Evolutionary conservation across 2,888 invertebrate species (phyloP).

Genomic region (Cheilosia impressa): DNA sequence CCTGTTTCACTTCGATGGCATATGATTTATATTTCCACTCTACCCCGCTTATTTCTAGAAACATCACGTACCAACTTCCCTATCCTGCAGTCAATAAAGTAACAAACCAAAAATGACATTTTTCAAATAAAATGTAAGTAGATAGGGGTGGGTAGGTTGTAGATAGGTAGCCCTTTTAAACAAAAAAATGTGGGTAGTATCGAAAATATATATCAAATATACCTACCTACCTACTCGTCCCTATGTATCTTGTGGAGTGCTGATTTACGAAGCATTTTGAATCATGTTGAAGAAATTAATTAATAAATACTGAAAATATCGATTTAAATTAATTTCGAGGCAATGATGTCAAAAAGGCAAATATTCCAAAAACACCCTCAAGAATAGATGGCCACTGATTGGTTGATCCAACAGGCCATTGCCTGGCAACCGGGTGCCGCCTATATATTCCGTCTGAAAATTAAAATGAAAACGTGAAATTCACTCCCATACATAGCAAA

Average conservation of each 20-base stretch:
- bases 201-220: slow-evolving; percentile 23
- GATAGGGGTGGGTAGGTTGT: neutral
- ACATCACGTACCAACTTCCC: neutral
- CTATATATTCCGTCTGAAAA: slow-evolving; percentile 36
- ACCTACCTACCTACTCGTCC: neutral
- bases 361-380: slow-evolving; percentile 45
- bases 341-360: slow-evolving; percentile 67
- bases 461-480: slow-evolving; percentile 28
- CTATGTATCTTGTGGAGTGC: slow-evolving; percentile 21
- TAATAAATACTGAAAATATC: slow-evolving; percentile 65
- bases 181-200: neutral
- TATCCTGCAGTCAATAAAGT: slow-evolving; percentile 20
- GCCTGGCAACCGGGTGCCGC: slow-evolving; percentile 32
- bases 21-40: neutral
- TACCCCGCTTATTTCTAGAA: no score
- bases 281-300: slow-evolving; percentile 65
- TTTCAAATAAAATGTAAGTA: slow-evolving; percentile 21
- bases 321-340: slow-evolving; percentile 65
- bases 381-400: slow-evolving; percentile 43
- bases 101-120: slow-evolving; percentile 23
- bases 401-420: slow-evolving; percentile 37
- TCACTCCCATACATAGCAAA: slow-evolving; percentile 39
- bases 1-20: neutral
- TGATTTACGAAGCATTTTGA: slow-evolving; percentile 65
- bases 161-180: neutral